phyloP scores from a whole-genome alignment of 2,113 vertebrate genomes.

The Silurus glanis region DNA sequence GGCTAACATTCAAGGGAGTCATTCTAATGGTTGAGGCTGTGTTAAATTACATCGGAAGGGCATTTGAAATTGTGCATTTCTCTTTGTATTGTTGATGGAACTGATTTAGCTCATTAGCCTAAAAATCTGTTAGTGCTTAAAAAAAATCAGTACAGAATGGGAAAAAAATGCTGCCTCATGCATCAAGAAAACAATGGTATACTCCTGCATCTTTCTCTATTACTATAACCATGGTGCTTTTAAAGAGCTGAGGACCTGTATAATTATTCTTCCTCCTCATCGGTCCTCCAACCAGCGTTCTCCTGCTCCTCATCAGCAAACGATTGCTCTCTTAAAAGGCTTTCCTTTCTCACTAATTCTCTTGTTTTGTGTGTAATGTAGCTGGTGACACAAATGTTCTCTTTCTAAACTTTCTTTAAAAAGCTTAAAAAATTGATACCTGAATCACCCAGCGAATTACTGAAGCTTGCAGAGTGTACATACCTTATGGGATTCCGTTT shows the following conservation, averaged over 20 bases:
- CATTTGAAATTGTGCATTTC: not conserved
- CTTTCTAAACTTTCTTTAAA: not conserved
- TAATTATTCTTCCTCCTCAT: not conserved
- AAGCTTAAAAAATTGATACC: not conserved
- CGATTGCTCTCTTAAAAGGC: not conserved
- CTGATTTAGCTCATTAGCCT: not conserved
- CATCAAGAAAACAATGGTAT: not conserved
- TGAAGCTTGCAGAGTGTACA: not conserved
- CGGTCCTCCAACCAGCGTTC: not conserved
- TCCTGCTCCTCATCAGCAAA: not conserved
- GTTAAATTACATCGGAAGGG: not conserved
- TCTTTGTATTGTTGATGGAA: not conserved
- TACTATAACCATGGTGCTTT: not conserved
- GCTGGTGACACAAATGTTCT: not conserved
- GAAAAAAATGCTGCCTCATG: not conserved
- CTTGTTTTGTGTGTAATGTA: not conserved
- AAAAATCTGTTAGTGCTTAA: not conserved
- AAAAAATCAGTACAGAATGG: not conserved
- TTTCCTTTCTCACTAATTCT: not conserved
- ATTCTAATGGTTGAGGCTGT: not conserved
- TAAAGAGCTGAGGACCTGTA: not conserved
- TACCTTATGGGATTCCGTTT: not conserved
- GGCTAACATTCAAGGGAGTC: not conserved
- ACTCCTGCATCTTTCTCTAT: not conserved
- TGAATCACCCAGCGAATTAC: not conserved